Percentiles rank a stretch among this genome's conserved stretches.
Conservation (phyloP, 2,797 vertebrate genomes). For the Gouania willdenowi region DNA sequence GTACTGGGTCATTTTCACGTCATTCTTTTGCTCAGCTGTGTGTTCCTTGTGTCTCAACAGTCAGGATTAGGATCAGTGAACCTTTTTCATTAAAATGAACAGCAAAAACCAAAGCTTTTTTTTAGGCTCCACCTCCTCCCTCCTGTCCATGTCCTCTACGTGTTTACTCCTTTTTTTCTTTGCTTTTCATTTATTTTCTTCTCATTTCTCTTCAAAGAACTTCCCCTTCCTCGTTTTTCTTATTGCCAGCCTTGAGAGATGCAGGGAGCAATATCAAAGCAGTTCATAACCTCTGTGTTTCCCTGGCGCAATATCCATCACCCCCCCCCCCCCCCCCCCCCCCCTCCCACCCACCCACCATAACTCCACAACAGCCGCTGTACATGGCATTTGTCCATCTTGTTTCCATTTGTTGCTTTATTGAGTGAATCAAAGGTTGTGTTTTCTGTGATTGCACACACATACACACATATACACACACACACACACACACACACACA, state of each 20-base stretch:
- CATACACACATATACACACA: too few species aligned
- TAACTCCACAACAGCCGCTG: too few species aligned
- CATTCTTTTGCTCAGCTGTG: neutral
- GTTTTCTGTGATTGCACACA: too few species aligned
- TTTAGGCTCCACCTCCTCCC: conserved; percentile 16
- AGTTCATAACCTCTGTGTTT: conserved; percentile 53
- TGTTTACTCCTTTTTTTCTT: conserved; percentile 30
- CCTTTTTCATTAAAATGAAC: conserved; percentile 10
- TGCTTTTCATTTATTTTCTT: conserved; percentile 15
- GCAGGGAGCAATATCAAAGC: conserved; percentile 52
- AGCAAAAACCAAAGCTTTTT: conserved; percentile 4
- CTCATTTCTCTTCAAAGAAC: conserved; percentile 9
- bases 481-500: too few species aligned
- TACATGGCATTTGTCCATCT: conserved; percentile 9
- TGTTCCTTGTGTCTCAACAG: too few species aligned
- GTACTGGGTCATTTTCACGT: too few species aligned
- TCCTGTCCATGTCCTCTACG: conserved; percentile 23
- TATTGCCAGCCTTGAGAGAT: conserved; percentile 23
- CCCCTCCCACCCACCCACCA: conserved; percentile 3
- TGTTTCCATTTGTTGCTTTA: conserved; percentile 4
- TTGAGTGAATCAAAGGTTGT: conserved; percentile 19
- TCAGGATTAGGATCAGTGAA: too few species aligned
- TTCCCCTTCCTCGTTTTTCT: conserved; percentile 10
- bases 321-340: conserved; percentile 5
- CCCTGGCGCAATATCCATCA: conserved; percentile 37